Evolutionary conservation across 2,113 vertebrate genomes (phyloP).

Genomic region (Hepsetus odoe): DNA sequence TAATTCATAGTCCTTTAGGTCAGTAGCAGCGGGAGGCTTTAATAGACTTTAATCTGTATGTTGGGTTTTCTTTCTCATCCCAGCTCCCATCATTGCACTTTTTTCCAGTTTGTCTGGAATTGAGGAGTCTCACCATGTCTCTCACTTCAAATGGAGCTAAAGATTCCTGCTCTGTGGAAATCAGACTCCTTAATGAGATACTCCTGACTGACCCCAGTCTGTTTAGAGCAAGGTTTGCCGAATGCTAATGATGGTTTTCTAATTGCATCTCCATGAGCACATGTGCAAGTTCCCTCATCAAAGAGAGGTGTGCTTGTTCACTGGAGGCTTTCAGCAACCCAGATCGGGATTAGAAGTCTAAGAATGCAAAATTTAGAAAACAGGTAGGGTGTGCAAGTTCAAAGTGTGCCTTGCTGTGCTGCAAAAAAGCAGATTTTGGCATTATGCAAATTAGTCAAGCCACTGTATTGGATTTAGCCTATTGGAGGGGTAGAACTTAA

Average conservation of each 20-base stretch:
- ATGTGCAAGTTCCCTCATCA: constrained; percentile 53
- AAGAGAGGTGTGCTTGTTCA: constrained; percentile 57
- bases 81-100: constrained; percentile 32
- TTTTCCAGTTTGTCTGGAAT: constrained; percentile 46
- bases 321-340: constrained; percentile 35
- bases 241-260: constrained; percentile 54
- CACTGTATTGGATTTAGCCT: background rate
- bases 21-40: constrained; percentile 26
- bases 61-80: constrained; percentile 20
- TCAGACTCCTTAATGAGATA: constrained; percentile 66
- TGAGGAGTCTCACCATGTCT: constrained; percentile 57
- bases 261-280: constrained; percentile 24
- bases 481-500: too few relatives aligned
- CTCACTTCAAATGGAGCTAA: constrained; percentile 65
- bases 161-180: constrained; percentile 46
- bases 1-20: constrained; percentile 1
- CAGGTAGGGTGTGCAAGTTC: background rate
- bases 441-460: background rate
- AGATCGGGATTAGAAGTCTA: background rate
- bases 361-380: background rate
- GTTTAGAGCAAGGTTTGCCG: constrained; percentile 47
- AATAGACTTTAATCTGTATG: constrained; percentile 38
- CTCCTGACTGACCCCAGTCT: constrained; percentile 53
- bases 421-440: background rate
- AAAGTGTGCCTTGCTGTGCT: background rate